A percentile compares a stretch with the other conserved stretches of the same genome.
Evolutionary conservation across 2,113 vertebrate genomes (phyloP).

Genomic region (Microtus pennsylvanicus): DNA sequence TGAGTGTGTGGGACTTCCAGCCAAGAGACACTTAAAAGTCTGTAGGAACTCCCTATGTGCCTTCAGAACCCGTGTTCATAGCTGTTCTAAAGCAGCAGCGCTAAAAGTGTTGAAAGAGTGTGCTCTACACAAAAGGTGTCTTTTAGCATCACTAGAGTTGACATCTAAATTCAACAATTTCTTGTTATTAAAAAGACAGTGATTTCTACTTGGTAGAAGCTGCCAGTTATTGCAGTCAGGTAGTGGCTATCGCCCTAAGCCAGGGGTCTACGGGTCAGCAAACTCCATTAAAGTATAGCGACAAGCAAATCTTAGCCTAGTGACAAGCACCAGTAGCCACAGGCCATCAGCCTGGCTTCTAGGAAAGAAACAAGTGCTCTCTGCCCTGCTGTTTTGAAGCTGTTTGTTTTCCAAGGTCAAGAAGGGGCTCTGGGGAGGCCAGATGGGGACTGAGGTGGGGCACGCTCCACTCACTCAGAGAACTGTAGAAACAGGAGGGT

Average conservation of each 20-base stretch:
- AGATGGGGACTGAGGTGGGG: background rate
- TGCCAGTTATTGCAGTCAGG: background rate
- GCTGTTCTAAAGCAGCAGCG: background rate
- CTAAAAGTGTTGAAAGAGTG: background rate
- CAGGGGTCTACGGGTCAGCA: background rate
- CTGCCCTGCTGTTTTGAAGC: background rate
- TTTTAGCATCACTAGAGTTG: conserved; percentile 13
- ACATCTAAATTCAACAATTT: conserved; percentile 29
- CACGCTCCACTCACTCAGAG: background rate
- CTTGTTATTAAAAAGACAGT: background rate
- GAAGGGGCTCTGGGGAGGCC: background rate
- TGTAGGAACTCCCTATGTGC: background rate
- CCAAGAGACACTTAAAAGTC: conserved; percentile 1
- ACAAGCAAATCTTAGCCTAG: background rate
- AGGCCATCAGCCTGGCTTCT: background rate
- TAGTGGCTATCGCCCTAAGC: background rate
- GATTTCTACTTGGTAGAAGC: background rate
- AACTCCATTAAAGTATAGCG: background rate
- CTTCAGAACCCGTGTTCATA: background rate
- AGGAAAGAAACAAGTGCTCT: background rate
- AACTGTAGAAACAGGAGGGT: background rate
- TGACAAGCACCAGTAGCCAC: background rate
- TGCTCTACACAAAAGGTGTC: background rate
- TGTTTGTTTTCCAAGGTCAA: conserved; percentile 11
- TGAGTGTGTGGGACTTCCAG: background rate